Evolutionary conservation across 2,888 invertebrate species (phyloP).

Genomic region (Dryadula phaetusa): DNA sequence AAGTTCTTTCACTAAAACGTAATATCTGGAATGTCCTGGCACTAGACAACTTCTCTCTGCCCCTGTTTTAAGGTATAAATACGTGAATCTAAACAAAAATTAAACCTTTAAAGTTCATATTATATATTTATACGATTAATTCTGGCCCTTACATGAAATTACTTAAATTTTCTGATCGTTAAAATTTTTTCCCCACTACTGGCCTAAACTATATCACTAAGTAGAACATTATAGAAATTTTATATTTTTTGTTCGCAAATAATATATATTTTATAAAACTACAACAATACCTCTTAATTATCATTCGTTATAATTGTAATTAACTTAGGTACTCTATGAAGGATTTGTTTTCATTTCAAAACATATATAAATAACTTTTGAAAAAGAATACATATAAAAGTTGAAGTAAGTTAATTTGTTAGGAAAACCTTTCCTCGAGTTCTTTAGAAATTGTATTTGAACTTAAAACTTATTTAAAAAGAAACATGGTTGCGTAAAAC

Average conservation of each 20-base stretch:
- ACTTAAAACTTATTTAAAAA: constrained; percentile 4
- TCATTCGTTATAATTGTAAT: neutral
- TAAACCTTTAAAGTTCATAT: no score
- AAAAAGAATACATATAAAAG: constrained; percentile 11
- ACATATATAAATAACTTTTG: constrained; percentile 2
- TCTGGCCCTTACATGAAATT: no score
- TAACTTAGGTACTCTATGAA: neutral
- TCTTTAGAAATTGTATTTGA: constrained; percentile 3
- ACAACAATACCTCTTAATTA: neutral
- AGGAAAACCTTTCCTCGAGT: neutral
- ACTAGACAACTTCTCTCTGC: no score
- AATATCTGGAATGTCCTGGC: no score
- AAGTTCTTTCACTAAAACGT: no score
- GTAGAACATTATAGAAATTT: neutral
- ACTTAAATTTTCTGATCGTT: no score
- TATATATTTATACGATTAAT: no score
- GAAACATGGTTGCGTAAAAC: neutral
- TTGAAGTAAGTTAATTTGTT: neutral
- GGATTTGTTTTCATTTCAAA: neutral
- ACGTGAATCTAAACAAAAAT: no score
- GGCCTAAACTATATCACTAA: neutral
- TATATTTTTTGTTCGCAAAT: neutral
- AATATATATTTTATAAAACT: neutral
- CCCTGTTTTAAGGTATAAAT: no score
- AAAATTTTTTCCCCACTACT: no score